Base-by-base conservation (phyloP, 2,888 invertebrate genomes). In the Dusona sp. region DNA sequence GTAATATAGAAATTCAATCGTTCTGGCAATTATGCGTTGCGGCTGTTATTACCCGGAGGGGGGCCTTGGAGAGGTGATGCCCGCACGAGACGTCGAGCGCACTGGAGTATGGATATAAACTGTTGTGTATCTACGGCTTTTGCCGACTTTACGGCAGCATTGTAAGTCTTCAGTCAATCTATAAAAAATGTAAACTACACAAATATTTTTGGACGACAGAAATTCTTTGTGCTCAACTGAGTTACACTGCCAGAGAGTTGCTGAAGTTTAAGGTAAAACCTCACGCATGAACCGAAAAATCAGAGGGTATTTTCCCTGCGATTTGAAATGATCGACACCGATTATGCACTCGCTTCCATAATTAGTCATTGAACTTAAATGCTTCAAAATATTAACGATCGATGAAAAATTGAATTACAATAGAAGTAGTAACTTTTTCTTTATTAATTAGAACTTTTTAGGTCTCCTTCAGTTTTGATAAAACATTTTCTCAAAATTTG, bases 1-100 rank as follows among this genome's bases (percentile, higher is more conserved):
- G 92, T 93, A 93, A 92, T 93, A 93, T 91, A 93, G 93, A 93
- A 93, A 93, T 93, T 93, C 93, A 93, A 94, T 94, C 93, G 93
- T 92, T 92, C 92, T 90, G 91, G 93, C 92, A 93, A 93, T 93
- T 93, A 93, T 92, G 91, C 91, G 91, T 90, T 89, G 92, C 90
- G 92, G 92, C 92, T 92, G 92, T 93, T 93, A 93, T 93, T 93
- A 92, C 90, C 77, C 74, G 25, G 57, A 51, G 25, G 68, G 88
- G 89, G 80, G 88, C 51, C 88, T 83, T 80, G 89, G 89, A 89
- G 75, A 74, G 61, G 61, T 87, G 90, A 90, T 85, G 83, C 84
- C 79, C 78, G 61, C 79, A 75, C 87, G 83, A 68, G 85, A 85
- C 79, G 68, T 65, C 57, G 61, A 72, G 70, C 51, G 42, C 79